Evolutionary conservation across 2,113 vertebrate species (phyloP).

Genomic region (Petroica traversi): DNA sequence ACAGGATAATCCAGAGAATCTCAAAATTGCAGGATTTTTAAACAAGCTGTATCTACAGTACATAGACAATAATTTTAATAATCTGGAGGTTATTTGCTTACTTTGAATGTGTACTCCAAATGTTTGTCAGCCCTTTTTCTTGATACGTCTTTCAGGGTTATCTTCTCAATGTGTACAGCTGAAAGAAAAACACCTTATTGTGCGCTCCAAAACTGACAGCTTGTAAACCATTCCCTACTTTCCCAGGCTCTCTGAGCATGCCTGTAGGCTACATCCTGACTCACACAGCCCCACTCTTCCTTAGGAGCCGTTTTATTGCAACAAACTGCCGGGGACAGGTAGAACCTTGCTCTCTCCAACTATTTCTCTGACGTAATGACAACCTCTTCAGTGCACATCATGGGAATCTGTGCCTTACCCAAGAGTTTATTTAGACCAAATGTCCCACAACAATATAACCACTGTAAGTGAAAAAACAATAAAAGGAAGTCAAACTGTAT

Average conservation of each 20-base stretch:
- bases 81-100: constrained; percentile 61
- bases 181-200: constrained; percentile 67
- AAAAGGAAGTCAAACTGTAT: neutral
- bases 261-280: neutral
- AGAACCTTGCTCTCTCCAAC: neutral
- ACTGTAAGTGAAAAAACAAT: neutral
- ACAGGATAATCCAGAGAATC: neutral
- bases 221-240: neutral
- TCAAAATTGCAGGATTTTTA: neutral
- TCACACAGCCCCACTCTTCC: neutral
- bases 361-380: neutral
- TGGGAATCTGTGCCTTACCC: neutral
- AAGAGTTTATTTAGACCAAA: neutral
- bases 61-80: neutral
- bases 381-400: neutral
- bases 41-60: neutral
- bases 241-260: neutral
- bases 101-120: constrained; percentile 92
- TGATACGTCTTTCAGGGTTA: constrained; percentile 85
- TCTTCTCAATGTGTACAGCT: constrained; percentile 93
- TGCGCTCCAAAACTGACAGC: neutral
- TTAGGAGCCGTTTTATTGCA: neutral
- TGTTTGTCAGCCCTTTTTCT: constrained; percentile 87
- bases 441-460: neutral
- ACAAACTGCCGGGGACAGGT: neutral